Base-by-base conservation (phyloP, 2,797 vertebrate species). In the Sebastes iracundus region DNA sequence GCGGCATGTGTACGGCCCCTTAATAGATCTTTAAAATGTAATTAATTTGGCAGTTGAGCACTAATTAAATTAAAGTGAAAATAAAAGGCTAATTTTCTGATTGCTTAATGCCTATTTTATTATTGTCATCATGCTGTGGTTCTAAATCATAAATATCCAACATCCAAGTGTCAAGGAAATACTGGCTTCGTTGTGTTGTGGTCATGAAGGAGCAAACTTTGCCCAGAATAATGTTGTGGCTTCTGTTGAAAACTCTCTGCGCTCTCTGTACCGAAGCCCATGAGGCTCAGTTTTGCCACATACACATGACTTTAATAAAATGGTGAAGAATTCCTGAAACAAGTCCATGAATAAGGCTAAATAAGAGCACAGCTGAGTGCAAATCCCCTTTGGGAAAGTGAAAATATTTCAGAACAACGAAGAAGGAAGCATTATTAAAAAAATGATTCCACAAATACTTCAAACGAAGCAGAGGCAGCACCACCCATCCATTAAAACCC, bases 401-500 rank as follows among this genome's bases (percentile, higher is more conserved):
- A 4, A 73, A 23, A 72, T 52, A 42, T 23, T 71, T 38, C 25
- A 20, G 10, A 56, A 28, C 16, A 27, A 55, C 1, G 2, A 68
- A 63, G 46, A 0, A 49, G 46, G 22, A 74, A 60, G 61, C 12
- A 5, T 70, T 69, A 32, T 77, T 23, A 12, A 6, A 49, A 53
- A 53, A 62, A 1, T 22, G 3, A 74, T 77, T 69, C 46, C 66
- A 77, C 30, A 79, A 74, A 79, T 58, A 60, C 67, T 78, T 87
- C 75, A 69, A 60, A 79, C 42, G 33, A 66, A 2, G 22, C 46
- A 20, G 20, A 84, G 62, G 30, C 32, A 22, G 82, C 25, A 28
- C 74, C 82, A 71, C 75, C 78, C 82, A 81, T 46, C 59, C 13
- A 77, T 84, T 71, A 61, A 80, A 81, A 66, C 6, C 27, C 38